Percentiles rank a stretch among this genome's conserved stretches.
Evolutionary conservation across 2,888 invertebrate species (phyloP).

Genomic region (Oxyscelio sp.): DNA sequence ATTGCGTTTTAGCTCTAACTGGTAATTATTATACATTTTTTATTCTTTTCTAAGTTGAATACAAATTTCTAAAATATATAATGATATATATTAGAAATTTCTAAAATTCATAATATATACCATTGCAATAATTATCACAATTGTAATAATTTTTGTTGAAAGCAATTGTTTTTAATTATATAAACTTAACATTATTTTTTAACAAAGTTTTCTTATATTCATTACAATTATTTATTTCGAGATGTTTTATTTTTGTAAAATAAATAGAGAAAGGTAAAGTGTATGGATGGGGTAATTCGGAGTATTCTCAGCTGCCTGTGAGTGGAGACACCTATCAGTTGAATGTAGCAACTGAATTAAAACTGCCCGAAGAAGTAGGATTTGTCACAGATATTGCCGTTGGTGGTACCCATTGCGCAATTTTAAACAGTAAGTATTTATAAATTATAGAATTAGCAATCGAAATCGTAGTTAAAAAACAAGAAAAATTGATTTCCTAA

Average conservation of each 20-base stretch:
- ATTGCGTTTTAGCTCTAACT: constrained; percentile 96
- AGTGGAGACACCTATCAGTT: constrained; percentile 91
- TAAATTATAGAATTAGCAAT: too few relatives aligned
- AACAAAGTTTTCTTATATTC: too few relatives aligned
- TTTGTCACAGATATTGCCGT: constrained; percentile 94
- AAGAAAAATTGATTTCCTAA: constrained; percentile 12
- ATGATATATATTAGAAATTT: too few relatives aligned
- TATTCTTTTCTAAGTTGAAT: too few relatives aligned
- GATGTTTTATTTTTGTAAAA: too few relatives aligned
- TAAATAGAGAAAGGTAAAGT: constrained; percentile 94
- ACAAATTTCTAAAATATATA: too few relatives aligned
- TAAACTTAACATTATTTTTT: neutral
- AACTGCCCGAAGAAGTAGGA: constrained; percentile 91
- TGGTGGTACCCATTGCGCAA: constrained; percentile 96
- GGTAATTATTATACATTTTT: constrained; percentile 90
- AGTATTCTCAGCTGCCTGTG: constrained; percentile 95
- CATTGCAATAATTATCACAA: too few relatives aligned
- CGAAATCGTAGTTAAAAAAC: too few relatives aligned
- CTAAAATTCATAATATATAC: too few relatives aligned
- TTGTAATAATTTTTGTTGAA: too few relatives aligned
- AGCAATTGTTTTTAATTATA: too few relatives aligned
- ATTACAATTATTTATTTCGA: too few relatives aligned
- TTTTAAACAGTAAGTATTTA: constrained; percentile 92
- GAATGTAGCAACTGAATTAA: constrained; percentile 91
- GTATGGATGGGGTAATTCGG: constrained; percentile 99